phyloP scores from a whole-genome alignment of 2,888 invertebrate genomes.

The Andrena haemorrhoa region DNA sequence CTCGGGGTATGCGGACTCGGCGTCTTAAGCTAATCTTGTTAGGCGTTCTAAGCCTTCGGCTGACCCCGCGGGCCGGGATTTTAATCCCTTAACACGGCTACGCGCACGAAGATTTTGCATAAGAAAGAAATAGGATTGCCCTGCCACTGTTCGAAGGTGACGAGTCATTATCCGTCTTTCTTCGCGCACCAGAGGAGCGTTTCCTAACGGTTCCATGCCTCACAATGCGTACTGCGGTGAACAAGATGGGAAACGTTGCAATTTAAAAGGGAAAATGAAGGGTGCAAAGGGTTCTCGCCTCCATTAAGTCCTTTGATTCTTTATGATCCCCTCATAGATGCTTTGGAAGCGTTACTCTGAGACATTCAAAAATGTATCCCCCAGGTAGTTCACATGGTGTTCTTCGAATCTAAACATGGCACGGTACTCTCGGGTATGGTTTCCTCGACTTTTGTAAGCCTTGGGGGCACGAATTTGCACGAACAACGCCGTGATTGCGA shows the following conservation, averaged over 20 bases:
- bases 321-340: neutral
- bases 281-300: neutral
- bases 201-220: constrained; percentile 2
- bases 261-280: neutral
- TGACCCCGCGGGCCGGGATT: constrained; percentile 81
- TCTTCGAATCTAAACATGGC: no score
- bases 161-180: constrained; percentile 60
- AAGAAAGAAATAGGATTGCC: constrained; percentile 83
- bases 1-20: constrained; percentile 83
- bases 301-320: neutral
- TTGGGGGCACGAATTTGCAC: no score
- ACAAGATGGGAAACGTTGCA: neutral
- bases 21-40: constrained; percentile 85
- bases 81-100: constrained; percentile 83
- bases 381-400: no score
- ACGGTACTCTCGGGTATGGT: no score
- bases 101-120: constrained; percentile 82
- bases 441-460: no score
- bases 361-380: no score
- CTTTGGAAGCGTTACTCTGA: neutral
- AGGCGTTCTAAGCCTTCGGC: constrained; percentile 83
- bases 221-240: neutral
- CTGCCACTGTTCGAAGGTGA: constrained; percentile 69
- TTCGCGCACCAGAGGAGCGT: constrained; percentile 16
- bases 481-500: no score